These are phyloP conservation scores for Halcyon chelicuti DNA, from an alignment of 2,797 vertebrate genomes.

Conservation along the genomic window DNA sequence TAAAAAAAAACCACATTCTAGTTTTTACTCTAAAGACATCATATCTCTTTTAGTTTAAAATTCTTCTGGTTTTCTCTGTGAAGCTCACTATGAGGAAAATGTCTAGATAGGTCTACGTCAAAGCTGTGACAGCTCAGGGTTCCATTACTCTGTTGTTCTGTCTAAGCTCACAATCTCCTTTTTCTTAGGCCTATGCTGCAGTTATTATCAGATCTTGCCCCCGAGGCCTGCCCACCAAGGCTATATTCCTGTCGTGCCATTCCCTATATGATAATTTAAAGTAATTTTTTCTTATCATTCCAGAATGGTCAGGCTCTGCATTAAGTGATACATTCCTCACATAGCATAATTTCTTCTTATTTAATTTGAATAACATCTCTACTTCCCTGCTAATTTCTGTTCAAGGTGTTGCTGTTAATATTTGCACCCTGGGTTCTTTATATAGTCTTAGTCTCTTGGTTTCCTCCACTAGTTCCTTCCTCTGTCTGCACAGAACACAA, in stretches of 20 bases:
- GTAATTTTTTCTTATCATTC: background rate
- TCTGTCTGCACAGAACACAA: background rate
- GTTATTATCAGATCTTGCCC: background rate
- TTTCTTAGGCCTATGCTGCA: background rate
- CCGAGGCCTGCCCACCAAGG: background rate
- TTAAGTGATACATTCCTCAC: background rate
- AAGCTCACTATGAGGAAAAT: background rate
- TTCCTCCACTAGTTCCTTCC: background rate
- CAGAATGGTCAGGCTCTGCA: background rate
- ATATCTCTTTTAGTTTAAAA: background rate
- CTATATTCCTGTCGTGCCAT: background rate
- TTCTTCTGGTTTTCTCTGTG: background rate
- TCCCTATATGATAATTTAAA: background rate
- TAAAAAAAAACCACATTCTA: background rate
- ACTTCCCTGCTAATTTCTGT: background rate
- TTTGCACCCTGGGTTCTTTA: background rate
- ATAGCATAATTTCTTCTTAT: background rate
- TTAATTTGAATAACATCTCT: background rate
- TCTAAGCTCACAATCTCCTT: background rate
- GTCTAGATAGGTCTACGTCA: background rate
- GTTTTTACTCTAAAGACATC: background rate
- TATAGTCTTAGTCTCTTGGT: background rate
- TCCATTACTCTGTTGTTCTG: fast-evolving
- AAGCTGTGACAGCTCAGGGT: background rate
- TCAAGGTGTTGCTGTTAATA: background rate